Evolutionary conservation across 2,797 vertebrate genomes (phyloP).

Genomic region (Orestias chungarensis): DNA sequence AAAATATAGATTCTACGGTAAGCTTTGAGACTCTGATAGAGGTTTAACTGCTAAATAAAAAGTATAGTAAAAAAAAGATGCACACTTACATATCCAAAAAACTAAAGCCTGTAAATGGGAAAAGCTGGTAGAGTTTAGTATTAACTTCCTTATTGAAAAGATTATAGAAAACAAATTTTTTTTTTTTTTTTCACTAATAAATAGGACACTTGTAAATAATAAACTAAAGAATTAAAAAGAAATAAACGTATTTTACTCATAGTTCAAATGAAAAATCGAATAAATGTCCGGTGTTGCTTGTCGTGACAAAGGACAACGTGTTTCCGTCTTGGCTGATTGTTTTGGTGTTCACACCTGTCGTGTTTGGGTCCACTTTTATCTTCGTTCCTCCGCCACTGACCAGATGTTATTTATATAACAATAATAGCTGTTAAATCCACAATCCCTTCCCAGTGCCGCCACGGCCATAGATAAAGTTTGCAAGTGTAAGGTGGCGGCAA

Average conservation of each 20-base stretch:
- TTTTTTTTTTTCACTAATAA: no score
- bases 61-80: no score
- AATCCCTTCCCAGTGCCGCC: not conserved
- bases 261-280: not conserved
- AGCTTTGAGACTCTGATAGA: not conserved
- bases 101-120: not conserved
- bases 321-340: not conserved
- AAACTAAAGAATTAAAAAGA: not conserved
- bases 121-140: not conserved
- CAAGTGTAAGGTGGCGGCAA: not conserved
- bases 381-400: not conserved
- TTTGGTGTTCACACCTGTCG: not conserved
- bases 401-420: slow-evolving; percentile 3
- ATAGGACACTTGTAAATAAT: not conserved
- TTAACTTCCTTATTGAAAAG: no score
- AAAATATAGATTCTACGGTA: not conserved
- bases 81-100: no score
- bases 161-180: no score
- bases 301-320: not conserved
- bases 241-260: not conserved
- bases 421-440: not conserved
- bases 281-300: not conserved
- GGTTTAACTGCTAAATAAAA: not conserved
- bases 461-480: slow-evolving; percentile 2
- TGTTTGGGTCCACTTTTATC: not conserved